Evolutionary conservation across 2,113 vertebrate genomes (phyloP).

Genomic region (Microcebus murinus): DNA sequence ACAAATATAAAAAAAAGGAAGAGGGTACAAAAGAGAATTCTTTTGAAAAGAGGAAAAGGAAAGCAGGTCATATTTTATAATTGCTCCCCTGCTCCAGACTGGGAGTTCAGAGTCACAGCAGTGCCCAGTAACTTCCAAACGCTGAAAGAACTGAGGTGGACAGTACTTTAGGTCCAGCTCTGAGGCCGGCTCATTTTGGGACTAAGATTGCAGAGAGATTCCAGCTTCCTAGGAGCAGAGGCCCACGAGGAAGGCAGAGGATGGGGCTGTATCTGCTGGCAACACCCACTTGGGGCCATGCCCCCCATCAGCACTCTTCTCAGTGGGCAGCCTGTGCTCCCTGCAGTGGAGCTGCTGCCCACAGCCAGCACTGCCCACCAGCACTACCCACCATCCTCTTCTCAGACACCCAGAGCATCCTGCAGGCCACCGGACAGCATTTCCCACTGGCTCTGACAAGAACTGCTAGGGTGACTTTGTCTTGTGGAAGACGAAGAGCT

Average conservation of each 20-base stretch:
- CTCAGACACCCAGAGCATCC: neutral
- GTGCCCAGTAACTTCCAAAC: neutral
- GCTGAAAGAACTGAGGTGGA: neutral
- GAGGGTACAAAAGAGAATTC: neutral
- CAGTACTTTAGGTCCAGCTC: neutral
- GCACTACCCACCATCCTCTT: neutral
- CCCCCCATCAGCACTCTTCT: neutral
- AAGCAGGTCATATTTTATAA: neutral
- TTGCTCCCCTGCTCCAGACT: neutral
- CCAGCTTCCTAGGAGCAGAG: neutral
- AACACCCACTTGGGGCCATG: rapidly evolving
- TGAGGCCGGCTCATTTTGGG: neutral
- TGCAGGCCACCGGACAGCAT: neutral
- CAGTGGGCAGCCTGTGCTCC: neutral
- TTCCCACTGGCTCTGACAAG: neutral
- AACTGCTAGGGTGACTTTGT: neutral
- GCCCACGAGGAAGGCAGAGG: neutral
- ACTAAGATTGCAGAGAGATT: no score
- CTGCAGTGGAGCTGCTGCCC: neutral
- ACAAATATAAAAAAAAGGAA: neutral
- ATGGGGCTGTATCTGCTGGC: neutral
- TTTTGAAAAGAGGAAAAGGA: neutral
- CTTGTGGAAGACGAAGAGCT: no score
- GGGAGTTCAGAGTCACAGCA: neutral
- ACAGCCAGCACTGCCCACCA: no score